Evolutionary conservation across 2,113 vertebrate species (phyloP).

Genomic region (Chinchilla lanigera): DNA sequence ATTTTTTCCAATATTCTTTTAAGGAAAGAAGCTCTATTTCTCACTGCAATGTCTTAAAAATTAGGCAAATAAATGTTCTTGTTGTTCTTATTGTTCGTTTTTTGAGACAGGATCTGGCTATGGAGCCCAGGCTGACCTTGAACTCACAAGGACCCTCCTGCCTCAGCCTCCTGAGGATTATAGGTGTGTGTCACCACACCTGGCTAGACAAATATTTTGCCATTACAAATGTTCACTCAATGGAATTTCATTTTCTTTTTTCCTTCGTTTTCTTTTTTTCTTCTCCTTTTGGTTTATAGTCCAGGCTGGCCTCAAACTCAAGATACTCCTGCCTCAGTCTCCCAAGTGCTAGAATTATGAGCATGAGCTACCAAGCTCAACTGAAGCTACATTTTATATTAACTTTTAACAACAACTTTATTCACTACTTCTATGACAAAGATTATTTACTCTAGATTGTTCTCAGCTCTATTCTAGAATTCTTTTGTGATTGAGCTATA

Average conservation of each 20-base stretch:
- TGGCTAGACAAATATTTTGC: background rate
- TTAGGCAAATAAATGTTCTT: background rate
- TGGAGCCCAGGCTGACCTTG: background rate
- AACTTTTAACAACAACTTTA: background rate
- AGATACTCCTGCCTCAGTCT: background rate
- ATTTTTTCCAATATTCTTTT: background rate
- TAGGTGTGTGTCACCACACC: background rate
- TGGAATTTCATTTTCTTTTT: background rate
- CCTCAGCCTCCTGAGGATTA: background rate
- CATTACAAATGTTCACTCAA: background rate
- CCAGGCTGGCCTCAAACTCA: background rate
- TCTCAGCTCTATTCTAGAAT: slow-evolving; percentile 8
- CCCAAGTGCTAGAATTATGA: background rate
- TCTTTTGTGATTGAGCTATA: background rate
- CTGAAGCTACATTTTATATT: background rate
- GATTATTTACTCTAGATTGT: background rate
- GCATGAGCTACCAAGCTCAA: background rate
- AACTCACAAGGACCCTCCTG: background rate
- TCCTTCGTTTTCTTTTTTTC: background rate
- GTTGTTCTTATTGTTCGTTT: background rate
- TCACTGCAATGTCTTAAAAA: slow-evolving; percentile 14
- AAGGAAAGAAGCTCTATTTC: slow-evolving; percentile 12
- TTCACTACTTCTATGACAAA: slow-evolving; percentile 24
- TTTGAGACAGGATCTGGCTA: background rate
- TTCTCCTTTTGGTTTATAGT: background rate